Evolutionary conservation across 2,113 vertebrate species (phyloP), one percentile per base, ranked within the genome.

Genomic region (Pipra filicauda): DNA sequence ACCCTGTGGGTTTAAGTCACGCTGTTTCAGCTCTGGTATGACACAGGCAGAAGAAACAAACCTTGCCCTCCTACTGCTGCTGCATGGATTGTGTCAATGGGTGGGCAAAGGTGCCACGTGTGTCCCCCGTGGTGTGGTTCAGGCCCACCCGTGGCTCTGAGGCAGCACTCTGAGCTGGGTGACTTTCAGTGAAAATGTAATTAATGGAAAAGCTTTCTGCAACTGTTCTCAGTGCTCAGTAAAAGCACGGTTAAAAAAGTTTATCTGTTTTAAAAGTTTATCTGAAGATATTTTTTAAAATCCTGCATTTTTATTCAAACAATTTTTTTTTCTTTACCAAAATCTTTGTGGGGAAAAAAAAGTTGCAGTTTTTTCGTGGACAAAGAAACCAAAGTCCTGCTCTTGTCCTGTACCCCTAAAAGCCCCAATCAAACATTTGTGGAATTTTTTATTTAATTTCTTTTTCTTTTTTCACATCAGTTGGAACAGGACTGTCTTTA

Each of bases 21-120:
- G 2, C 20, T 55, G 24, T 18, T 28, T 91, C 41, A 30, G 6
- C 86, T 84, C 84, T 59, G 59, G 35, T 8, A 5, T 0, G 2
- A n/a, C 11, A 8, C 5, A 59, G 48, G 80, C 55, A 78, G 78
- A 57, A 84, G 69, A 41, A 69, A 44, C 10, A 6, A 59, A 12
- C 23, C 22, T 73, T 55, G 16, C 27, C 19, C 37, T 64, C 17
- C 28, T 48, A 8, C 18, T 5, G 1, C 70, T 51, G 77, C 43
- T 3, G 0, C 52, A 16, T 15, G 44, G 67, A 16, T 27, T 11
- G 33, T 46, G 33, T n/a, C 1, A 1, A 11, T 7, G 28, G 21
- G 57, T 44, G 54, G 54, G 62, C 0, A 1, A 41, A 69, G 73
- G 48, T 75, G 84, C 49, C 58, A 65, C 27, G 1, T 12, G 66